These are phyloP conservation scores for Agrotis segetum DNA, from an alignment of 2,888 invertebrate species.

Conservation along the genomic window DNA sequence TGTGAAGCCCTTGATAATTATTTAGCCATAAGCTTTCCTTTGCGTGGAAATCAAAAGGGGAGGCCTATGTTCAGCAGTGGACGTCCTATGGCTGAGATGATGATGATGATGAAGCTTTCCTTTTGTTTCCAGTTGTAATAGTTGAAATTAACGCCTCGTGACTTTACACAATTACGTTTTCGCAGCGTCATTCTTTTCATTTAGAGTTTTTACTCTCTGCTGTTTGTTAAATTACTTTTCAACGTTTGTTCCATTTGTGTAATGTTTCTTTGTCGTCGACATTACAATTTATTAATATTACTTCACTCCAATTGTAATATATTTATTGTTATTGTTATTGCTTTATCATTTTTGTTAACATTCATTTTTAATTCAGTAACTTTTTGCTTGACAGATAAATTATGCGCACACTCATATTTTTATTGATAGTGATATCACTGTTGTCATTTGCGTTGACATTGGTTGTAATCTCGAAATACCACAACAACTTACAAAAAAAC, in stretches of 20 bases:
- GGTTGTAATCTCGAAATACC: background rate
- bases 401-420: background rate
- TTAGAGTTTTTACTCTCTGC: slow-evolving; percentile 76
- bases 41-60: too few species aligned
- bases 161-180: slow-evolving; percentile 80
- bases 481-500: background rate
- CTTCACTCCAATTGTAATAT: too few species aligned
- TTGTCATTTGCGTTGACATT: slow-evolving; percentile 1
- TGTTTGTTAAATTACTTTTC: slow-evolving; percentile 79
- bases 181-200: slow-evolving; percentile 82
- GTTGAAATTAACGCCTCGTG: slow-evolving; percentile 81
- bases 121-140: slow-evolving; percentile 69
- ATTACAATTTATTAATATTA: slow-evolving; percentile 39
- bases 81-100: too few species aligned
- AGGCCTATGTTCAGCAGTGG: too few species aligned
- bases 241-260: slow-evolving; percentile 72
- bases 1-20: too few species aligned
- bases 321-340: slow-evolving; percentile 35
- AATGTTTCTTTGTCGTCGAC: slow-evolving; percentile 54
- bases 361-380: background rate
- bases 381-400: background rate
- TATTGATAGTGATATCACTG: slow-evolving; percentile 11
- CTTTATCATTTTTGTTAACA: slow-evolving; percentile 38
- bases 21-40: slow-evolving; percentile 8
- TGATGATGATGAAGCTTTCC: background rate